phyloP scores from a whole-genome alignment of 2,113 vertebrate species.

The Promerops cafer region DNA sequence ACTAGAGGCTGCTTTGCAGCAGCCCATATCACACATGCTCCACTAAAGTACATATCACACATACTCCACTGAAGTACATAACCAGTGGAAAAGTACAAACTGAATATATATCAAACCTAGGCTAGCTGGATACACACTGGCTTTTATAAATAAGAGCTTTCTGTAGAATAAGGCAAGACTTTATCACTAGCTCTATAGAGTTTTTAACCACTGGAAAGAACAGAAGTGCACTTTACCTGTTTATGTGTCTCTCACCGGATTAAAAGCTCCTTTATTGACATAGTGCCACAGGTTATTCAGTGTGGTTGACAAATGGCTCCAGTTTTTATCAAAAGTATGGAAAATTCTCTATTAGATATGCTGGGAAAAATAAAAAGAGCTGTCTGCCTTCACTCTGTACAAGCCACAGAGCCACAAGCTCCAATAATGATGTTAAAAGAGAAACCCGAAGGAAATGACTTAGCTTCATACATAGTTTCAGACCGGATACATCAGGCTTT shows the following conservation, averaged over 20 bases:
- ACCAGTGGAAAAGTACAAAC: not conserved
- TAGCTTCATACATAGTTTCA: not conserved
- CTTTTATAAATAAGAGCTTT: not conserved
- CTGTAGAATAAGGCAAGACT: not conserved
- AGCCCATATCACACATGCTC: not conserved
- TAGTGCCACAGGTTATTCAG: not conserved
- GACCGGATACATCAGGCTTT: not conserved
- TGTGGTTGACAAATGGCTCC: not conserved
- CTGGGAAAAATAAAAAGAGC: not conserved
- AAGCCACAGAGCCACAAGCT: not conserved
- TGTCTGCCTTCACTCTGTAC: not conserved
- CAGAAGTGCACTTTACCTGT: not conserved
- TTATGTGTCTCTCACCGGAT: not conserved
- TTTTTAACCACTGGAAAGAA: not conserved
- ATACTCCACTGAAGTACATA: not conserved
- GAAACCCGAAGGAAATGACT: constrained; percentile 24
- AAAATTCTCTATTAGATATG: not conserved
- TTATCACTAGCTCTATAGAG: not conserved
- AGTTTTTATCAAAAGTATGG: not conserved
- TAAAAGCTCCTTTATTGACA: not conserved
- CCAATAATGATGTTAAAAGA: not conserved
- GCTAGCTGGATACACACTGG: not conserved
- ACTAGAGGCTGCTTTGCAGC: not conserved
- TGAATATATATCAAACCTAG: not conserved
- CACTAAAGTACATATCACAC: not conserved